Evolutionary conservation across 2,113 vertebrate genomes (phyloP).

Genomic region (Mesitornis unicolor): DNA sequence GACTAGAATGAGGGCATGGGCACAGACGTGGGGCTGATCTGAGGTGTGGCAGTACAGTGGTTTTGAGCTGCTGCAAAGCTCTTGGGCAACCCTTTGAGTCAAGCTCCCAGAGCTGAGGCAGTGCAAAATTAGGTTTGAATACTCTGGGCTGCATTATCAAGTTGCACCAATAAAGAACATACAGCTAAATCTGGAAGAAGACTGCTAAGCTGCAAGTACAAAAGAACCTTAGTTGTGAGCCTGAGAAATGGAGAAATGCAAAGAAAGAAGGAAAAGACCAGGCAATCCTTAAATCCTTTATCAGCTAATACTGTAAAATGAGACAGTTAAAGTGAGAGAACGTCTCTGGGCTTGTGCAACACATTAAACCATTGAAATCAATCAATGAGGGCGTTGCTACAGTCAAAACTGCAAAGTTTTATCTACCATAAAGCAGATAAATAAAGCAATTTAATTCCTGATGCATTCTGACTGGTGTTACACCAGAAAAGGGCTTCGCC

Average conservation of each 20-base stretch:
- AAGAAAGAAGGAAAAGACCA: background rate
- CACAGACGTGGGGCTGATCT: background rate
- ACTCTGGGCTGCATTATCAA: background rate
- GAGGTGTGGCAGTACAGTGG: background rate
- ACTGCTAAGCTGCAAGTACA: background rate
- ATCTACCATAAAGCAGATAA: background rate
- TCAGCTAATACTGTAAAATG: background rate
- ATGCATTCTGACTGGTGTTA: background rate
- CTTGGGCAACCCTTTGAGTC: background rate
- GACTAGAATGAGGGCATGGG: background rate
- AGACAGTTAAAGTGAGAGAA: background rate
- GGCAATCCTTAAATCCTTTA: background rate
- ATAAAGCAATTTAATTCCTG: background rate
- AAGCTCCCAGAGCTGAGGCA: background rate
- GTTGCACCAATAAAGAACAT: background rate
- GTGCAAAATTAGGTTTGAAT: background rate
- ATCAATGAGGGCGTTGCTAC: background rate
- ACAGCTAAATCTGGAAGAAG: background rate
- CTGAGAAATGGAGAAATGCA: background rate
- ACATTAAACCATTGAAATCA: background rate
- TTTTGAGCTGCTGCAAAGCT: background rate
- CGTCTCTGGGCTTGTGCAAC: background rate
- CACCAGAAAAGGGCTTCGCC: background rate
- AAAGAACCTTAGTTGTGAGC: background rate
- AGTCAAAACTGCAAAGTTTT: background rate